phyloP scores from a whole-genome alignment of 1,140 invertebrate species.

The Pantala flavescens region DNA sequence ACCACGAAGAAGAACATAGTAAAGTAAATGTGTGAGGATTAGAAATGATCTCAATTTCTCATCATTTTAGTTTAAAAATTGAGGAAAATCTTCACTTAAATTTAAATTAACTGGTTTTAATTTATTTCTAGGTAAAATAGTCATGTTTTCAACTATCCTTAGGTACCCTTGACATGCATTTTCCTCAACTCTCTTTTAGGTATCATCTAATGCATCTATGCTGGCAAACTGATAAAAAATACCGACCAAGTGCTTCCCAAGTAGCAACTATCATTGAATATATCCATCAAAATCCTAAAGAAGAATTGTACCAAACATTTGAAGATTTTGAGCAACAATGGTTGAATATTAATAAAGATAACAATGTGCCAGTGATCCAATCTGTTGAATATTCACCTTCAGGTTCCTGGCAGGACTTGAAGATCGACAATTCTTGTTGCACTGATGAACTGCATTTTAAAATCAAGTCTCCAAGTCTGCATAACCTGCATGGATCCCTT shows the following conservation, averaged over 20 bases:
- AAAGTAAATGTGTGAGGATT: too few species aligned
- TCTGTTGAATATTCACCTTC: background rate
- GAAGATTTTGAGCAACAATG: slow-evolving; percentile 58
- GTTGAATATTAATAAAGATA: slow-evolving; percentile 50
- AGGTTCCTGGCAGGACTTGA: background rate
- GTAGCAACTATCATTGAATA: slow-evolving; percentile 46
- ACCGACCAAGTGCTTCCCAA: slow-evolving; percentile 38
- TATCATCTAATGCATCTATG: slow-evolving; percentile 57
- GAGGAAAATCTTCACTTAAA: too few species aligned
- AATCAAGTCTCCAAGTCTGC: slow-evolving; percentile 38
- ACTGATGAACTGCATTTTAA: background rate
- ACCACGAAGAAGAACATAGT: too few species aligned
- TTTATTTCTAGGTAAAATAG: too few species aligned
- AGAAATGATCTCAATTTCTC: too few species aligned
- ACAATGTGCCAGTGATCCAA: background rate
- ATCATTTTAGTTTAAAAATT: too few species aligned
- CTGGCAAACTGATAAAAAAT: slow-evolving; percentile 39
- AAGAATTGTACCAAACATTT: slow-evolving; percentile 28
- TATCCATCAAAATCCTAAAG: slow-evolving; percentile 36
- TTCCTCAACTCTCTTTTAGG: slow-evolving; percentile 40
- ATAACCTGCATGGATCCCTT: slow-evolving; percentile 44
- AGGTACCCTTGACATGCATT: too few species aligned
- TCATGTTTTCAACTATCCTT: too few species aligned
- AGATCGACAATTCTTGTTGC: background rate
- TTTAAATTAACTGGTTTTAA: too few species aligned